Conservation (phyloP, 2,113 vertebrate genomes). For the Chitala chitala region DNA sequence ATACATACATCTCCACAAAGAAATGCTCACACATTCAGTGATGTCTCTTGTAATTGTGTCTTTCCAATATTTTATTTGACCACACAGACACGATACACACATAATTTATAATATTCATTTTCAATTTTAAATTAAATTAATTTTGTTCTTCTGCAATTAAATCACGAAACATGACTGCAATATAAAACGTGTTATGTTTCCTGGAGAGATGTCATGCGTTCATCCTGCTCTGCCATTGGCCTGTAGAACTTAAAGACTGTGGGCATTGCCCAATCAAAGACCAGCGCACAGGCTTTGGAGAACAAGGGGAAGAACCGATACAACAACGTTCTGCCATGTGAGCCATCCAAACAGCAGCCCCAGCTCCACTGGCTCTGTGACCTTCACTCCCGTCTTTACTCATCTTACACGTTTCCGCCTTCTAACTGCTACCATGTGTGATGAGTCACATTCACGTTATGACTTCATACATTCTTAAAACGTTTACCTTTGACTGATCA, state of each 20-base stretch:
- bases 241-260: constrained; percentile 78
- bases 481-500: too few relatives aligned
- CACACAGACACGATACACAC: too few relatives aligned
- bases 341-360: constrained; percentile 59
- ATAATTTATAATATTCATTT: not conserved
- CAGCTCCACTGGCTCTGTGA: too few relatives aligned
- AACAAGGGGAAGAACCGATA: constrained; percentile 95
- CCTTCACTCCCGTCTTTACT: not conserved
- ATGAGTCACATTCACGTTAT: not conserved
- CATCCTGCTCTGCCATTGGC: constrained; percentile 2
- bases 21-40: too few relatives aligned
- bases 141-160: not conserved
- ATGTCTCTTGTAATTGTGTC: too few relatives aligned
- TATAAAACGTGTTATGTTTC: not conserved
- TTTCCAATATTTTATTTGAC: too few relatives aligned
- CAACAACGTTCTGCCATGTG: constrained; percentile 92
- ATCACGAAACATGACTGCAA: not conserved
- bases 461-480: not conserved
- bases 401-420: not conserved
- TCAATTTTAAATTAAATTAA: not conserved
- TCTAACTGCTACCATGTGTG: not conserved
- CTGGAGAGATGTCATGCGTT: not conserved
- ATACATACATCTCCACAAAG: too few relatives aligned
- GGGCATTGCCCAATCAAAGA: constrained; percentile 75
- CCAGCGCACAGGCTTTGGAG: constrained; percentile 64